Evolutionary conservation across 2,113 vertebrate species (phyloP), one percentile per base, ranked within the genome.

Genomic region (Colossoma macropomum): DNA sequence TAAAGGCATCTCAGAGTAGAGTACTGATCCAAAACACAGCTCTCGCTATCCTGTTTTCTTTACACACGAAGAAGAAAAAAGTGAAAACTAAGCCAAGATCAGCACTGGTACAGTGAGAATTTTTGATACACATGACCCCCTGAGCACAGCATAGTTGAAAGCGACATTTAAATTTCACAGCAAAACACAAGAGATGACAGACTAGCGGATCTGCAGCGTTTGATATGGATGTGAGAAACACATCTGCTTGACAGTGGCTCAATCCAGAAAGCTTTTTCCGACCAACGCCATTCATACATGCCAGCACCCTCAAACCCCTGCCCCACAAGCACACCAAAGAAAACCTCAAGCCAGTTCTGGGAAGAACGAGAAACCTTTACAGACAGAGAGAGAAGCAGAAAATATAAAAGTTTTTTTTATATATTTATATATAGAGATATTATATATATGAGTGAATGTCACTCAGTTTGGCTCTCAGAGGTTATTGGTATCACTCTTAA

Each of bases 381-480:
- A 87, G 34, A 38, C 3, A 38, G 34, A 38, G 34, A 38, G 34
- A 38, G 34, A 45, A 73, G 45, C 54, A 75, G 15, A 84, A 76
- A 69, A 79, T 70, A 79, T 54, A 83, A 77, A 79, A 75, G 27
- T 16, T 70, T 12, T 41, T 59, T 2, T 38, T 56, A 16, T 30
- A 79, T 80, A 84, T 72, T n/a, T 80, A n/a, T 32, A 79, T 52
- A 71, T 56, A 79, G 76, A 84, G 80, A 84, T 81, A n/a, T n/a
- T n/a, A n/a, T n/a, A 88, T 83, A 83, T 66, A 56, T 30, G 93
- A 94, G 92, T 94, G 93, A 94, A 94, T 94, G 92, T 94, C 93
- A 94, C 93, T 93, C 93, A 94, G 88, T 92, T 92, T 93, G 92
- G 91, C 92, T 93, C 90, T 90, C 86, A 91, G 87, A 92, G 92